Conservation (phyloP, 2,797 vertebrate genomes). For the Acipenser ruthenus region DNA sequence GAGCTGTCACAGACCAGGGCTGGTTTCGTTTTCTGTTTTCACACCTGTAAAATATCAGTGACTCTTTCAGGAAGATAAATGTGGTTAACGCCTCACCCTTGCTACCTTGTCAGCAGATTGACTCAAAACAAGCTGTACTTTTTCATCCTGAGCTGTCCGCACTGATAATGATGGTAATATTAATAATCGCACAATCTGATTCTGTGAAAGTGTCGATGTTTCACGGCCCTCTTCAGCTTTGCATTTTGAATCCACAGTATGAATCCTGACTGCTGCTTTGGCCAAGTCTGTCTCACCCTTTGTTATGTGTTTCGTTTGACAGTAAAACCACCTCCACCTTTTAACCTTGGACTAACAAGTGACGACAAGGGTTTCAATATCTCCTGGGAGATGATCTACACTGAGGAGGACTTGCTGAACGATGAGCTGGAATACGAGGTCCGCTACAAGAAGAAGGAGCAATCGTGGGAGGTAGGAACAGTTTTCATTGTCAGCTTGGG, state of each 20-base stretch:
- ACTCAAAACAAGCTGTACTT: background rate
- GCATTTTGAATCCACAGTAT: background rate
- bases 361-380: background rate
- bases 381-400: slow-evolving; percentile 2
- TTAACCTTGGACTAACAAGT: background rate
- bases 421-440: background rate
- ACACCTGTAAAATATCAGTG: no score
- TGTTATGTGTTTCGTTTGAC: background rate
- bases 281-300: background rate
- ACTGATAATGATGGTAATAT: background rate
- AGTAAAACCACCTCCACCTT: background rate
- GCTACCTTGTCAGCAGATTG: no score
- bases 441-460: background rate
- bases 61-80: no score
- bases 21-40: no score
- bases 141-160: background rate
- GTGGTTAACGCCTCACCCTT: no score
- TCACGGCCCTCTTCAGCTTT: background rate
- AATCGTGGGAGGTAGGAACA: background rate
- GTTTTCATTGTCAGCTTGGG: background rate
- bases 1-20: no score
- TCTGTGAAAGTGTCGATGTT: background rate
- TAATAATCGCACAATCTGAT: background rate
- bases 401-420: background rate
- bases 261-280: background rate